Base-by-base conservation (phyloP, 2,113 vertebrate species). In the Epinephelus moara region DNA sequence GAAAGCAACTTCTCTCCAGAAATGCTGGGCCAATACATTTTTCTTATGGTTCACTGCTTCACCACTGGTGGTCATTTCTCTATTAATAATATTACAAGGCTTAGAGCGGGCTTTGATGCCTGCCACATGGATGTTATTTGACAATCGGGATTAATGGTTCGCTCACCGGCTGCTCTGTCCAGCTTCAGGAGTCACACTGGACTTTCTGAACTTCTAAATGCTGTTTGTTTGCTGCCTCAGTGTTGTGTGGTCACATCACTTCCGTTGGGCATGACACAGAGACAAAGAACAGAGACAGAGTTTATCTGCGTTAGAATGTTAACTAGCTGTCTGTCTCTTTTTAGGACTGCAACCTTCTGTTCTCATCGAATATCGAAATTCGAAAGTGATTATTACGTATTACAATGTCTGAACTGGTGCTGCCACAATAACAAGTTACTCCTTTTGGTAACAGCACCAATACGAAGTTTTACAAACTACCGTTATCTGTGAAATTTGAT, bases 221-320 rank as follows among this genome's bases (percentile, higher is more conserved):
- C 17, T 69, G 49, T 42, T 73, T 77, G 50, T 85, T 87, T 91
- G 59, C 70, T 69, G 63, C 66, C 42, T 70, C 6, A 47, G 52
- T 72, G 72, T 60, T 78, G 80, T 77, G 74, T 75, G 47, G 70
- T 80, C 63, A 61, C 70, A 70, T 75, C 49, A 49, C 67, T 81
- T 89, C 66, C 80, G 80, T 70, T 77, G 42, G 75, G 56, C 81
- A 77, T 63, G 55, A 79, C 69, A 42, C 72, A 30, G 25, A 84
- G 53, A 63, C 75, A 60, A 63, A 75, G 66, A 82, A 75, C 85
- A 87, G 80, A 87, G 72, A 68, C 61, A 60, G 52, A 74, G 80
- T 88, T 89, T 85, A 86, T 88, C 81, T 81, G 74, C 87, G 81
- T 86, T 76, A 80, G 70, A 56, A 71, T 75, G 86, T 85, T 81